These are phyloP conservation scores for Misgurnus anguillicaudatus DNA, from an alignment of 2,113 vertebrate genomes.

Conservation along the genomic window DNA sequence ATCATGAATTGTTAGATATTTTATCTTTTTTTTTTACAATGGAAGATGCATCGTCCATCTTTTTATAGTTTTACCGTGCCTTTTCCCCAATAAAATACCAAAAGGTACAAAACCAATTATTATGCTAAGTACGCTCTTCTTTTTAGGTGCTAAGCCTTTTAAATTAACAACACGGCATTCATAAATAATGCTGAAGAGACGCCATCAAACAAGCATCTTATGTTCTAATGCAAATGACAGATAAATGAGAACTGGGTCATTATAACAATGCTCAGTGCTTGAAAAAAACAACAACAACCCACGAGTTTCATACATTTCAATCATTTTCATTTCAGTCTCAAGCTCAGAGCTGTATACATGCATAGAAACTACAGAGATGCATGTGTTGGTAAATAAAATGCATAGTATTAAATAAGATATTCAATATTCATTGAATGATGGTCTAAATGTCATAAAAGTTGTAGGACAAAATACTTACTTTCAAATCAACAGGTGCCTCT, in stretches of 20 bases:
- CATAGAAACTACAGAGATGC: background rate
- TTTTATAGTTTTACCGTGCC: too few relatives aligned
- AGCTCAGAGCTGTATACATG: constrained; percentile 1
- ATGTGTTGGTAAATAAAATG: background rate
- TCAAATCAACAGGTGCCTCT: constrained; percentile 75
- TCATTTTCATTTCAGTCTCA: background rate
- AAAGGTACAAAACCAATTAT: background rate
- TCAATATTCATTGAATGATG: constrained; percentile 3
- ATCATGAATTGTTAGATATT: too few relatives aligned
- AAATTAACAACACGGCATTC: background rate
- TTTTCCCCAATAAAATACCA: background rate
- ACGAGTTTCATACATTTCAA: background rate
- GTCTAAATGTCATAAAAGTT: background rate
- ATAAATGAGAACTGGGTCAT: background rate
- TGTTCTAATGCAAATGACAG: constrained; percentile 29
- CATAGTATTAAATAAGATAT: background rate
- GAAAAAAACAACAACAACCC: constrained; percentile 11
- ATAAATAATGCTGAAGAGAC: background rate
- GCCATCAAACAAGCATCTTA: constrained; percentile 4
- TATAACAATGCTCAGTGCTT: background rate
- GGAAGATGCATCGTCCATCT: too few relatives aligned
- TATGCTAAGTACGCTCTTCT: background rate
- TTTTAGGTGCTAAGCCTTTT: background rate
- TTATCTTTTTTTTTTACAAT: too few relatives aligned
- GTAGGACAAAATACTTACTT: constrained; percentile 71